A percentile compares a stretch with the other conserved stretches of the same genome.
These are phyloP conservation scores for Neuroscelio doddi DNA, from an alignment of 2,888 invertebrate genomes.

Conservation along the genomic window DNA sequence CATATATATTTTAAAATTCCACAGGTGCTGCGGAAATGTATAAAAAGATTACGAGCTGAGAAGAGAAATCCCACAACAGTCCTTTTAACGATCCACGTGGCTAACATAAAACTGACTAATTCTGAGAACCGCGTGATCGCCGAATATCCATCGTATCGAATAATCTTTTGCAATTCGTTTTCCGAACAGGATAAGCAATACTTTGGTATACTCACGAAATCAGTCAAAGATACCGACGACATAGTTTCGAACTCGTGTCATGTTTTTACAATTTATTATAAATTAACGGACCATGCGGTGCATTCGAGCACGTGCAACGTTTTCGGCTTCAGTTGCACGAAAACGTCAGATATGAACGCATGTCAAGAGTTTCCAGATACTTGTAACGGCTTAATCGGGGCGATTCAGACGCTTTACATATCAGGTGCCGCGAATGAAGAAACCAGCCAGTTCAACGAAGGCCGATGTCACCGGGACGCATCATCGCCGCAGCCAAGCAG, in stretches of 20 bases:
- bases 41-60: constrained; percentile 90
- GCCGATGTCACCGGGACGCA: constrained; percentile 57
- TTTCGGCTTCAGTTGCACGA: constrained; percentile 90
- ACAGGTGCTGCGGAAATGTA: constrained; percentile 88
- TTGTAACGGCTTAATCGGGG: constrained; percentile 78
- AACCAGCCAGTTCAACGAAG: constrained; percentile 57
- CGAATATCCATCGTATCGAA: constrained; percentile 88
- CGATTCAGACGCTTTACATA: constrained; percentile 75
- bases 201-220: constrained; percentile 93
- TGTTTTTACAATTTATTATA: constrained; percentile 94
- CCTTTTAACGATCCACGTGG: constrained; percentile 87
- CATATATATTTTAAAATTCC: constrained; percentile 11
- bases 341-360: constrained; percentile 82
- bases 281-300: constrained; percentile 85
- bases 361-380: constrained; percentile 94
- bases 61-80: constrained; percentile 87
- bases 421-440: constrained; percentile 63
- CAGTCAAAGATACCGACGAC: constrained; percentile 74
- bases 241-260: constrained; percentile 92
- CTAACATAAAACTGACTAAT: constrained; percentile 85
- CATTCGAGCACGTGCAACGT: constrained; percentile 86
- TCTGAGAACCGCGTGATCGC: constrained; percentile 86
- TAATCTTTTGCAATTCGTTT: constrained; percentile 91
- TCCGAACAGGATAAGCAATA: constrained; percentile 93
- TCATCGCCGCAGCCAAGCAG: constrained; percentile 88